Base-by-base conservation (phyloP, 2,113 vertebrate genomes). In the Sinocyclocheilus anophthalmus region DNA sequence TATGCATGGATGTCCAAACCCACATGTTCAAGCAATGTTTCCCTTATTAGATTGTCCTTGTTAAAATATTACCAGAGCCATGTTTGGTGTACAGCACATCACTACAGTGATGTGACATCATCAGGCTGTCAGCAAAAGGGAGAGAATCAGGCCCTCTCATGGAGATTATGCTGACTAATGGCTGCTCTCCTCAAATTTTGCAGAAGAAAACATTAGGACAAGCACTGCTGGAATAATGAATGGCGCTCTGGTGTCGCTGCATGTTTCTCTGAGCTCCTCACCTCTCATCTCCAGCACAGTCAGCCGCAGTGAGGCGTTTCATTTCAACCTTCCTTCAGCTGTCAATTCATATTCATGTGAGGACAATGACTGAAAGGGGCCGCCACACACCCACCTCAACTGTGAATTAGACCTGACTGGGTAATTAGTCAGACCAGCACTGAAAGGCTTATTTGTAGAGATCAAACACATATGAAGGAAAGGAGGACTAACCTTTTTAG, bases 151-250 rank as follows among this genome's bases (percentile, higher is more conserved):
- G 20, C 67, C 70, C 76, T 77, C 42, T 84, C 50, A 53, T 63
- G n/a, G 57, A 76, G 88, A 89, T 85, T 87, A 78, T 73, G 83
- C 77, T 73, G 78, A 89, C 72, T 87, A 81, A 87, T 85, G 76
- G n/a, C 39, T 79, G 81, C 59, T 85, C 73, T 73, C 26, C 70
- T 69, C n/a, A 55, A 70, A 16, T 67, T 39, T 69, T 48, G 45
- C 53, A 30, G 83, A 82, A 26, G 20, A 39, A 59, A 87, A 87
- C 65, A 26, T 61, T 84, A 80, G 87, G 73, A 86, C 73, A 67
- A 37, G 55, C 61, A 13, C 81, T 77, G 83, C 33, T 84, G 79
- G 81, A 76, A 72, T 77, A 88, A 81, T 84, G 85, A 88, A 26
- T 61, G 45, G 8, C 1, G 69, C 81, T 88, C 55, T 85, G 61